Conservation (phyloP, 1,140 invertebrate species). For the Tigriopus japonicus region DNA sequence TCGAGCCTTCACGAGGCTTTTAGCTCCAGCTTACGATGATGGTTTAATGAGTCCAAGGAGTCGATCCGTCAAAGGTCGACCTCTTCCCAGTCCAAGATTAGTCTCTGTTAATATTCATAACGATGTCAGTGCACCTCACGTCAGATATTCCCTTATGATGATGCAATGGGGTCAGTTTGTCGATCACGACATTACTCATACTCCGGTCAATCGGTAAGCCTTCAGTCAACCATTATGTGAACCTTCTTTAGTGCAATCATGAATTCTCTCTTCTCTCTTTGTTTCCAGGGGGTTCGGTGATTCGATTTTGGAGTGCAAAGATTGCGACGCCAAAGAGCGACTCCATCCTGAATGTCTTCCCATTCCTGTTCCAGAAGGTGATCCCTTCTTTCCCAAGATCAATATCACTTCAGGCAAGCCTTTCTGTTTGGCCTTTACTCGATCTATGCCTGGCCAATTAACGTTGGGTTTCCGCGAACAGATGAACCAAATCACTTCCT, state of each 20-base stretch:
- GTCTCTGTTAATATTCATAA: conserved; percentile 30
- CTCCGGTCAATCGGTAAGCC: conserved; percentile 29
- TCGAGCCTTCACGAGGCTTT: conserved; percentile 29
- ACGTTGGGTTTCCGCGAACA: conserved; percentile 35
- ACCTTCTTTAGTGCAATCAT: too few species aligned
- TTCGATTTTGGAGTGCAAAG: conserved; percentile 28
- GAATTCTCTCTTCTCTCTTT: neutral
- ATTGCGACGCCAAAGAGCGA: conserved; percentile 27
- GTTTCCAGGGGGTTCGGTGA: conserved; percentile 24
- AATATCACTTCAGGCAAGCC: conserved; percentile 28
- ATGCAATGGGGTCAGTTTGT: conserved; percentile 36
- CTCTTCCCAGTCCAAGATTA: conserved; percentile 27
- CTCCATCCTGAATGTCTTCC: conserved; percentile 36
- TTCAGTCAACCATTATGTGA: too few species aligned
- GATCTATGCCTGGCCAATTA: conserved; percentile 37
- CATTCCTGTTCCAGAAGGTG: conserved; percentile 33
- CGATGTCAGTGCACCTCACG: conserved; percentile 28
- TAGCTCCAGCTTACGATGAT: conserved; percentile 34
- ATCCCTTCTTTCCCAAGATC: conserved; percentile 33
- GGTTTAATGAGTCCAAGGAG: conserved; percentile 25
- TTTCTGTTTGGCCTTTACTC: conserved; percentile 37
- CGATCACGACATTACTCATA: conserved; percentile 39
- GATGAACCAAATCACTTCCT: conserved; percentile 42
- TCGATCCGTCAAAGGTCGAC: conserved; percentile 21
- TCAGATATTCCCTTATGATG: conserved; percentile 29